phyloP scores from a whole-genome alignment of 2,113 vertebrate species.

The Sapayoa aenigma region DNA sequence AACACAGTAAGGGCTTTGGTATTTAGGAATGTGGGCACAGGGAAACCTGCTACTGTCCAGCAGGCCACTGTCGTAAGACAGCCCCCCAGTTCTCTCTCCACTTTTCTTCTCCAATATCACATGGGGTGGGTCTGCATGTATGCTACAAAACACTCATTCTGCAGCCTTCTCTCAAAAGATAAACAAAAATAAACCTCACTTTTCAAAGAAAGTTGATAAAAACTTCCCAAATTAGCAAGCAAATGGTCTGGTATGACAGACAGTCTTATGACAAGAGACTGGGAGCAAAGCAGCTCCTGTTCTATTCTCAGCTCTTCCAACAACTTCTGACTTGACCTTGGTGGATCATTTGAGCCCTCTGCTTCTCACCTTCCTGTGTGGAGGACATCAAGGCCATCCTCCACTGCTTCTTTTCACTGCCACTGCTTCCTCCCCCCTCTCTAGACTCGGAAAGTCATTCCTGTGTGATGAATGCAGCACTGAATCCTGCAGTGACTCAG shows the following conservation, averaged over 20 bases:
- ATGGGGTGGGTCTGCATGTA: accelerated
- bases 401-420: background rate
- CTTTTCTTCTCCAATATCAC: background rate
- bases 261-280: background rate
- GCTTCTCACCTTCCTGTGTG: background rate
- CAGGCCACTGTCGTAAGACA: background rate
- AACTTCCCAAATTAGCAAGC: slow-evolving; percentile 57
- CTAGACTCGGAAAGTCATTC: background rate
- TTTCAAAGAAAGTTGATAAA: slow-evolving; percentile 58
- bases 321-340: slow-evolving; percentile 15
- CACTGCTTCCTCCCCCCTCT: background rate
- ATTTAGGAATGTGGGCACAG: background rate
- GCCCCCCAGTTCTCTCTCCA: background rate
- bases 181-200: slow-evolving; percentile 19
- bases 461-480: accelerated
- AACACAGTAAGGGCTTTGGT: background rate
- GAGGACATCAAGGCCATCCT: background rate
- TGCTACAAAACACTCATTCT: background rate
- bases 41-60: background rate
- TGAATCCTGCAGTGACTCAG: background rate
- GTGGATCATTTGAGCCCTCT: background rate
- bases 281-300: background rate
- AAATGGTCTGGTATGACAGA: background rate
- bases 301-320: slow-evolving; percentile 36
- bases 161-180: background rate